These are phyloP conservation scores for Nycticebus coucang DNA, from an alignment of 2,113 vertebrate genomes.

Conservation along the genomic window DNA sequence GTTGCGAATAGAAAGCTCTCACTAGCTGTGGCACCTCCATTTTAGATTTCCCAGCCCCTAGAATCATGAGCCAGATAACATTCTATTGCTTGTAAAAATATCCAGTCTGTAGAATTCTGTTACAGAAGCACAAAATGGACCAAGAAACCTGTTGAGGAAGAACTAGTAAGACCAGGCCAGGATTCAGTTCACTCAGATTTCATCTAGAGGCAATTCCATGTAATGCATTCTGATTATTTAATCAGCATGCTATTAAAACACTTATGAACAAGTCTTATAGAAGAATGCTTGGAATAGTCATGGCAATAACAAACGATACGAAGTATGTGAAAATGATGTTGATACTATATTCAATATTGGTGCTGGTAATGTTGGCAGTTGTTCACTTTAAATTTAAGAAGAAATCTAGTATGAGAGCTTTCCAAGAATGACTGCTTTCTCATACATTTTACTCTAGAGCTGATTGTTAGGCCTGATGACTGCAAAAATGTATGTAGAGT, in stretches of 20 bases:
- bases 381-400: background rate
- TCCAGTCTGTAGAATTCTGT: background rate
- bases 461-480: background rate
- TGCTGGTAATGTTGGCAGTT: background rate
- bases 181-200: background rate
- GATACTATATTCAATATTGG: background rate
- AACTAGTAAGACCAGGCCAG: background rate
- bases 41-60: background rate
- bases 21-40: background rate
- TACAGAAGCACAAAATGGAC: background rate
- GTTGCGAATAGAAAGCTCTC: background rate
- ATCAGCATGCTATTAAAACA: background rate
- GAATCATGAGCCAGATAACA: background rate
- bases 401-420: background rate
- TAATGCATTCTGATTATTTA: background rate
- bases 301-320: background rate
- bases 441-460: background rate
- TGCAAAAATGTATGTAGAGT: background rate
- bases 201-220: background rate
- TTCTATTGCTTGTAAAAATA: background rate
- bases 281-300: background rate
- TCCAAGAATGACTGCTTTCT: background rate
- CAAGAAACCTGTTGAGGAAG: background rate
- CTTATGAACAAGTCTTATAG: background rate
- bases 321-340: background rate